Base-by-base conservation (phyloP, 2,797 vertebrate species). In the Gila robusta region DNA sequence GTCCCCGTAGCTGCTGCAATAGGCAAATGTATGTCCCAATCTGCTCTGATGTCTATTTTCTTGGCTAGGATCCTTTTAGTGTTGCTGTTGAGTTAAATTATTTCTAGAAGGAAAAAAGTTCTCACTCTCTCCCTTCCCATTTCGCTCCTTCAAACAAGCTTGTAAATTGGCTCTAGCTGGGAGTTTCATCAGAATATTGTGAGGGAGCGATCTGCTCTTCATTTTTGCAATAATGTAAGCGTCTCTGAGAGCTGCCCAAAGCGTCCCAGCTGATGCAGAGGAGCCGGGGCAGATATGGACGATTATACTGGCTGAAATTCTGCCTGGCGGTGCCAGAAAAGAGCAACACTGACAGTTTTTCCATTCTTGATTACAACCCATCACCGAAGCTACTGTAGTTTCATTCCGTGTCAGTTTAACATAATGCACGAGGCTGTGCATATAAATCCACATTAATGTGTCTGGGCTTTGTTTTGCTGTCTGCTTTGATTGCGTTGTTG, bases 181-280 rank as follows among this genome's bases (percentile, higher is more conserved):
- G 74, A 41, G 67, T 83, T 87, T 79, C 76, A 85, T 85, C 83
- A 79, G 76, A 85, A 79, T 79, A 79, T 85, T 12, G 39, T 59
- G 52, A 71, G 76, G 39, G 37, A 70, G 35, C 2, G 67, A 79
- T 71, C 76, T 71, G 83, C 52, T 85, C 66, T 79, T 85, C 52
- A 79, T 85, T 85, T 85, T 17, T 72, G 39, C 76, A 85, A 62
- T 85, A 79, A 85, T 79, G 76, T 79, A 71, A 71, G 66, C 66
- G 5, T 39, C 39, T 47, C 49, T 79, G 66, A 79, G 49, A 79
- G 52, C 66, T 35, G 66, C 66, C 76, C 52, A 47, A 71, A n/a
- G 54, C 26, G 28, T 2, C 28, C 19, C 64, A 81, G 64, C 47
- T 70, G 79, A 81, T 35, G 32, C 1, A n/a, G 56, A 74, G 39